Evolutionary conservation across 2,113 vertebrate genomes (phyloP).

Genomic region (Donacobius atricapilla): DNA sequence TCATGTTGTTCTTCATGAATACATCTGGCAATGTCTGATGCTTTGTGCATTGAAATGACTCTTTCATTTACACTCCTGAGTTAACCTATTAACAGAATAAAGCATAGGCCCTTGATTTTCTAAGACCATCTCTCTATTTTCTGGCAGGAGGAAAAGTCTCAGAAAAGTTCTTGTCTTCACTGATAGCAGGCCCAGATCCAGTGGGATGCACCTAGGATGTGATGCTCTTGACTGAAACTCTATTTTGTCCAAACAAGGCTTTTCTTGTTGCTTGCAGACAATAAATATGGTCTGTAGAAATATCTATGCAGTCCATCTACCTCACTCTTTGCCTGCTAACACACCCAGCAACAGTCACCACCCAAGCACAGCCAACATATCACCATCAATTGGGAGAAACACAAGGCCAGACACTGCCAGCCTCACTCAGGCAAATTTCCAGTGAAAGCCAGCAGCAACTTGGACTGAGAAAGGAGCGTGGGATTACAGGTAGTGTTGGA

Average conservation of each 20-base stretch:
- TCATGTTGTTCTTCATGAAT: not conserved
- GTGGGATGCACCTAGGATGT: not conserved
- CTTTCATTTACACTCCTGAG: slow-evolving; percentile 10
- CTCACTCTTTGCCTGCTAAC: not conserved
- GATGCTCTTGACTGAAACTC: not conserved
- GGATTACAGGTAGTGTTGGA: not conserved
- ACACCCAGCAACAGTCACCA: not conserved
- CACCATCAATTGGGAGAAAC: not conserved
- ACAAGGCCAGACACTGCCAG: not conserved
- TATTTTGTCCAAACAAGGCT: not conserved
- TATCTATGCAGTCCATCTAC: not conserved
- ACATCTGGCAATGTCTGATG: not conserved
- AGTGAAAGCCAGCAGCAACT: not conserved
- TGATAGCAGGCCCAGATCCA: not conserved
- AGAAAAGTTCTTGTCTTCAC: not conserved
- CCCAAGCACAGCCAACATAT: not conserved
- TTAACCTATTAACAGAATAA: not conserved
- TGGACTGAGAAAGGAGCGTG: not conserved
- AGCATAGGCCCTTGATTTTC: not conserved
- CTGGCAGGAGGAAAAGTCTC: not conserved
- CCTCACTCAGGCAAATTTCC: not conserved
- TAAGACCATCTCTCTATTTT: not conserved
- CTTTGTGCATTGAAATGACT: not conserved
- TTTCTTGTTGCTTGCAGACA: not conserved
- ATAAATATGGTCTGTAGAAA: not conserved